phyloP scores from a whole-genome alignment of 2,113 vertebrate genomes.

The Felis catus region DNA sequence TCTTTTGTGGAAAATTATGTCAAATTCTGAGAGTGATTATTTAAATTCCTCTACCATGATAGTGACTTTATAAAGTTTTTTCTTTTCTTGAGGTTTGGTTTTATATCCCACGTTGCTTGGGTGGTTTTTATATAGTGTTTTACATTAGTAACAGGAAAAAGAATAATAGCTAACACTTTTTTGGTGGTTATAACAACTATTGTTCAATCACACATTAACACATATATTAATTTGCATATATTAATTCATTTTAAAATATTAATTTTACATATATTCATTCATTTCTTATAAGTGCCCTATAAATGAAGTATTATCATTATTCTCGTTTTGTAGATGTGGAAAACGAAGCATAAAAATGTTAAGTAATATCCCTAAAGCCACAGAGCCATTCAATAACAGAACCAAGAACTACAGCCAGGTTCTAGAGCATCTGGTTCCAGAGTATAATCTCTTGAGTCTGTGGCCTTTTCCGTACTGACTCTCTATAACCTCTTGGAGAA shows the following conservation, averaged over 20 bases:
- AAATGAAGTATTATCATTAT: background rate
- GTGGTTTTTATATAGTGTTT: background rate
- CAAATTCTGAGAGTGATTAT: background rate
- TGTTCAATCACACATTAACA: background rate
- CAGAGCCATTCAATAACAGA: background rate
- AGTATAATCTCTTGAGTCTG: rapidly evolving
- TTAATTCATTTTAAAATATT: background rate
- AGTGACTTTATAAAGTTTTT: background rate
- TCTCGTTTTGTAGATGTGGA: background rate
- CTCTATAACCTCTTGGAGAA: background rate
- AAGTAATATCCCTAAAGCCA: background rate
- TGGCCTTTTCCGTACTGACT: background rate
- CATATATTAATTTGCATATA: background rate
- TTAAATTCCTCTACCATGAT: background rate
- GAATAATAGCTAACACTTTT: background rate
- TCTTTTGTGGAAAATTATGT: background rate
- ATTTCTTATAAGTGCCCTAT: background rate
- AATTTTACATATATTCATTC: background rate
- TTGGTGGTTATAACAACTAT: background rate
- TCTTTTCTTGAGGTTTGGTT: background rate
- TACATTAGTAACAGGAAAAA: background rate
- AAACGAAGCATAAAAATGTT: background rate
- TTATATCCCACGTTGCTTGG: background rate
- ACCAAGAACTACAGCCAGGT: background rate
- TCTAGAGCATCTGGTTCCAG: background rate